These are phyloP conservation scores for Melanotus villosus DNA, from an alignment of 2,888 invertebrate species.

Conservation along the genomic window DNA sequence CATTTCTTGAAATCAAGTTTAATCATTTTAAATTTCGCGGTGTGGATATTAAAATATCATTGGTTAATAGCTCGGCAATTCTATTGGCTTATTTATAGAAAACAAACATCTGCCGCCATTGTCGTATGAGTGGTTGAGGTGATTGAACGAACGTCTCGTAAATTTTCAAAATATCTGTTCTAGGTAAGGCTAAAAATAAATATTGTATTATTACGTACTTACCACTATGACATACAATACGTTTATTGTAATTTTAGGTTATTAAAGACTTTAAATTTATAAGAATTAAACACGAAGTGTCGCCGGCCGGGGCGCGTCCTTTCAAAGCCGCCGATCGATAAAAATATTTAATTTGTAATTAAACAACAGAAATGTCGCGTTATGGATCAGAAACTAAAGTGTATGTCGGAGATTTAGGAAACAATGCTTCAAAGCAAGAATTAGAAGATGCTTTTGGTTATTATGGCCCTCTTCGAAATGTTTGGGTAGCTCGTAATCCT, in stretches of 20 bases:
- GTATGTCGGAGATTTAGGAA: constrained; percentile 95
- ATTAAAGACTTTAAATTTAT: neutral
- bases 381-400: constrained; percentile 93
- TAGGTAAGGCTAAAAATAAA: constrained; percentile 27
- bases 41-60: constrained; percentile 8
- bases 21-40: too few relatives aligned
- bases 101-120: constrained; percentile 28
- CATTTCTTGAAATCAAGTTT: too few relatives aligned
- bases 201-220: neutral
- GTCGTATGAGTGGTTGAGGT: neutral
- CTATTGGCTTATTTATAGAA: constrained; percentile 44
- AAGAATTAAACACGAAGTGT: neutral
- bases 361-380: constrained; percentile 76
- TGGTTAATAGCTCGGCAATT: constrained; percentile 29
- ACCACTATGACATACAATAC: neutral
- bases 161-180: constrained; percentile 3
- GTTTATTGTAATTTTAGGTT: constrained; percentile 2
- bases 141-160: neutral
- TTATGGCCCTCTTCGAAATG: constrained; percentile 92
- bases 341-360: constrained; percentile 1
- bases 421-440: constrained; percentile 92
- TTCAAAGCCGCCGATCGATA: constrained; percentile 38
- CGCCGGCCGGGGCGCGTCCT: constrained; percentile 43
- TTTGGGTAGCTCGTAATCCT: constrained; percentile 98
- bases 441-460: constrained; percentile 94